Conservation (phyloP, 2,888 invertebrate genomes). For the Patella depressa region DNA sequence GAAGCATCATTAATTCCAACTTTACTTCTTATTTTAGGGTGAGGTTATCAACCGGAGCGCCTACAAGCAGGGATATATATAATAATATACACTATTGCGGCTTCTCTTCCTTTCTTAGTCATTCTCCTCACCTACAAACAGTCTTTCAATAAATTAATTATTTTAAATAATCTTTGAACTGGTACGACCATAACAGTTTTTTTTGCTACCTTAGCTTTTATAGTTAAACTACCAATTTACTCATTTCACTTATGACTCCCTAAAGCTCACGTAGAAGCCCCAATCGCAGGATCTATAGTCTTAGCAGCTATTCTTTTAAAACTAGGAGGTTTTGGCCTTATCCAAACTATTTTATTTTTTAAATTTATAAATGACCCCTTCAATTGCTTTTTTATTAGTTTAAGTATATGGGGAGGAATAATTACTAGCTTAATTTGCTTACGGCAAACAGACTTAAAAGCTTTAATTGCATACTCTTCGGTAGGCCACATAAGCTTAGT, state of each 20-base stretch:
- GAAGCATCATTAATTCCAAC: constrained; percentile 80
- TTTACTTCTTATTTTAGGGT: constrained; percentile 79
- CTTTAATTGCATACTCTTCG: constrained; percentile 83
- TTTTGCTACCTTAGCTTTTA: constrained; percentile 77
- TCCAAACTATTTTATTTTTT: constrained; percentile 74
- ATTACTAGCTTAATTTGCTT: constrained; percentile 79
- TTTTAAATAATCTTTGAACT: constrained; percentile 54
- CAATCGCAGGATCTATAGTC: constrained; percentile 82
- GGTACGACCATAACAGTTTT: too few relatives aligned
- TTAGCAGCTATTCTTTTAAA: constrained; percentile 82
- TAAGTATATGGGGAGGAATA: constrained; percentile 48
- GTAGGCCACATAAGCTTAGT: constrained; percentile 81
- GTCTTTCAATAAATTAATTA: constrained; percentile 76
- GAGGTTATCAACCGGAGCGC: constrained; percentile 80
- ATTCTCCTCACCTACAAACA: constrained; percentile 63
- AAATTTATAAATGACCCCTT: not conserved
- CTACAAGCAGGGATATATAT: constrained; percentile 79
- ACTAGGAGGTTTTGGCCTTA: constrained; percentile 80
- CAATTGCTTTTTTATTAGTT: constrained; percentile 5
- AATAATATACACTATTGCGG: constrained; percentile 81
- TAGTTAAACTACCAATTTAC: constrained; percentile 82
- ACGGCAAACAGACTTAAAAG: constrained; percentile 80
- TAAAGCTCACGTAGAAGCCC: constrained; percentile 84
- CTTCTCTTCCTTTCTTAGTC: constrained; percentile 78
- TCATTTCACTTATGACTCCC: constrained; percentile 81